Base-by-base conservation (phyloP, 2,113 vertebrate species). In the Prochilodus magdalenae region DNA sequence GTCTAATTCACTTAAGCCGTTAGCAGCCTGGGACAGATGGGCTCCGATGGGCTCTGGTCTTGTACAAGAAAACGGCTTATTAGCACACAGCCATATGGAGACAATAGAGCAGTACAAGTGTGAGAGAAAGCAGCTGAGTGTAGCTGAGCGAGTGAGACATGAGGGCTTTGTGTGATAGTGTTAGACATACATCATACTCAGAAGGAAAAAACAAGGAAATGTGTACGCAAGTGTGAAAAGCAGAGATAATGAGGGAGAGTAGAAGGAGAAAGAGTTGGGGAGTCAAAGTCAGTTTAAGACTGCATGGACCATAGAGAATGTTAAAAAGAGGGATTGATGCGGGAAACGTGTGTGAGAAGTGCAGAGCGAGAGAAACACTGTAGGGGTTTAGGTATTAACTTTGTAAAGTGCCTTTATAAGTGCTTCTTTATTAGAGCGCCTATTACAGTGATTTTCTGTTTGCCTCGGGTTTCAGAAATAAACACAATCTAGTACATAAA, bases 1-100 rank as follows among this genome's bases (percentile, higher is more conserved):
- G 62, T 33, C 71, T 82, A 85, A 87, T 85, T 83, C 78, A 76
- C 82, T 87, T 87, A 86, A 74, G 72, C 73, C 81, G 87, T 89
- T 85, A 84, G 78, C 72, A 55, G 69, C 20, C 11, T 29, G 74
- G 81, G 83, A 86, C 83, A 84, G 84, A 87, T 83, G 57, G 84
- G 85, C 75, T 55, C 55, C n/a, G 27, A 62, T 51, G 77, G 80
- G 74, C 80, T 80, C 60, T n/a, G 14, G 51, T 78, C 75, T 44
- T 62, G 55, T 75, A 27, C 77, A 76, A 72, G 73, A 76, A 63
- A 12, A 62, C 14, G 73, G 77, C 79, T 84, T 70, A 83, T 84
- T 77, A 79, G 60, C 71, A 78, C 53, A 62, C 13, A 57, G 78
- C 84, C 84, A 85, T 85, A 86, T 83, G 85, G 87, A 80, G 66